phyloP scores from a whole-genome alignment of 2,888 invertebrate genomes.

The Nesidiocoris tenuis region DNA sequence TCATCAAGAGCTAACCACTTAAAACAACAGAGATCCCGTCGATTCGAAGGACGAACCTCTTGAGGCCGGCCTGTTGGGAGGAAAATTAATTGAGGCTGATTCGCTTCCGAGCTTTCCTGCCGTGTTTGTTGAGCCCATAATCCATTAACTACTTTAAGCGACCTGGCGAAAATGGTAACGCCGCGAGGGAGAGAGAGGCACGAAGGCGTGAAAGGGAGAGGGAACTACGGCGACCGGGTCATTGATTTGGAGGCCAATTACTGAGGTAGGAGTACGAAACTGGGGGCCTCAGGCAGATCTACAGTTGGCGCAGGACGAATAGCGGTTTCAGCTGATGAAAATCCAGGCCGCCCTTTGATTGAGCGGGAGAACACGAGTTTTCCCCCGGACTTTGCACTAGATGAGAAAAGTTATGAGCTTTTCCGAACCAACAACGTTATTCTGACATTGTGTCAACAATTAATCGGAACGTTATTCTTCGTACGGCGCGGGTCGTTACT shows the following conservation, averaged over 20 bases:
- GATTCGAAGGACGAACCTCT: neutral
- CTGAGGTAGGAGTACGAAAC: neutral
- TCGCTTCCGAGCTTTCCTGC: neutral
- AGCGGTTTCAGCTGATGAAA: neutral
- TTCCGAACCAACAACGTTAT: no score
- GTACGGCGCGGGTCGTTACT: no score
- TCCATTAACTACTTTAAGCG: conserved; percentile 17
- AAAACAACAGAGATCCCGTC: conserved; percentile 12
- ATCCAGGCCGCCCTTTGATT: no score
- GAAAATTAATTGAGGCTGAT: conserved; percentile 20
- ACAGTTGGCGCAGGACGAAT: neutral
- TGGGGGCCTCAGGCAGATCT: neutral
- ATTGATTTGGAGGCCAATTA: neutral
- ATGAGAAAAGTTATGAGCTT: no score
- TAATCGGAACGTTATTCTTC: no score
- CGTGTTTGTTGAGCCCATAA: conserved; percentile 27
- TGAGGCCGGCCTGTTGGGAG: neutral
- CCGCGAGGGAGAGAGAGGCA: neutral
- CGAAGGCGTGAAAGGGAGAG: neutral
- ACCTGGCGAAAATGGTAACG: neutral
- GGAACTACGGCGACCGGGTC: neutral
- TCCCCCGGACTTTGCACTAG: no score
- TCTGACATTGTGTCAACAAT: no score
- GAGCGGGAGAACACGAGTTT: no score
- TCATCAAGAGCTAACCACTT: conserved; percentile 11